Percentiles rank a stretch among this genome's conserved stretches.
phyloP scores from a whole-genome alignment of 1,140 invertebrate genomes.

The Lasioglossum baleicum region DNA sequence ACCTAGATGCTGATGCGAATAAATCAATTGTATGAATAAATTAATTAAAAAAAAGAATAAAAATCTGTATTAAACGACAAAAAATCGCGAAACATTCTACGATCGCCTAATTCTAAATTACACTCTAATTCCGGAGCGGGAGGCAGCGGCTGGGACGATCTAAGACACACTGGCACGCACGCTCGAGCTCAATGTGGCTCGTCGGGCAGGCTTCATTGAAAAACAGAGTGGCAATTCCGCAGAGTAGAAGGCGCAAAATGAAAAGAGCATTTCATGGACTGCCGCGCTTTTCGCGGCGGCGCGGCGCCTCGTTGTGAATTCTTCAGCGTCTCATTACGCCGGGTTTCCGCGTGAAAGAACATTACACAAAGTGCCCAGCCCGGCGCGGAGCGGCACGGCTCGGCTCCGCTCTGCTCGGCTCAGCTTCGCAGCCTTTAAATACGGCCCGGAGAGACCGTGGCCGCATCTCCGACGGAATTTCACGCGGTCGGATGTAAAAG shows the following conservation, averaged over 20 bases:
- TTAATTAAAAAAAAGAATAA: too few relatives aligned
- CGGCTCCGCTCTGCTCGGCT: too few relatives aligned
- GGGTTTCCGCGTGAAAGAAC: constrained; percentile 60
- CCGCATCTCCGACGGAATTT: background rate
- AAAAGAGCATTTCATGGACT: constrained; percentile 59
- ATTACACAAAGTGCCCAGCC: constrained; percentile 51
- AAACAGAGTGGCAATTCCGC: constrained; percentile 59
- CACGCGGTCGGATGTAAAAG: background rate
- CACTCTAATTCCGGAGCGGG: too few relatives aligned
- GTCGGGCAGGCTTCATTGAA: constrained; percentile 56
- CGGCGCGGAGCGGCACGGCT: background rate
- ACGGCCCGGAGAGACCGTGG: constrained; percentile 18
- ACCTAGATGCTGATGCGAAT: too few relatives aligned
- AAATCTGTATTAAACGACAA: too few relatives aligned
- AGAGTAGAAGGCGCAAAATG: constrained; percentile 63
- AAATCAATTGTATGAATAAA: too few relatives aligned
- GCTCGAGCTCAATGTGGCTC: background rate
- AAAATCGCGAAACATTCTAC: too few relatives aligned
- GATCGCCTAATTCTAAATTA: too few relatives aligned
- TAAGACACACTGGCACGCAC: background rate
- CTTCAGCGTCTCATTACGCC: constrained; percentile 68
- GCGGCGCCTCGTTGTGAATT: constrained; percentile 63
- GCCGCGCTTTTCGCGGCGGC: constrained; percentile 56
- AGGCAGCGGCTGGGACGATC: too few relatives aligned
- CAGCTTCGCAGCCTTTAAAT: constrained; percentile 19